phyloP scores from a whole-genome alignment of 2,113 vertebrate species.

The Dasyprocta punctata region DNA sequence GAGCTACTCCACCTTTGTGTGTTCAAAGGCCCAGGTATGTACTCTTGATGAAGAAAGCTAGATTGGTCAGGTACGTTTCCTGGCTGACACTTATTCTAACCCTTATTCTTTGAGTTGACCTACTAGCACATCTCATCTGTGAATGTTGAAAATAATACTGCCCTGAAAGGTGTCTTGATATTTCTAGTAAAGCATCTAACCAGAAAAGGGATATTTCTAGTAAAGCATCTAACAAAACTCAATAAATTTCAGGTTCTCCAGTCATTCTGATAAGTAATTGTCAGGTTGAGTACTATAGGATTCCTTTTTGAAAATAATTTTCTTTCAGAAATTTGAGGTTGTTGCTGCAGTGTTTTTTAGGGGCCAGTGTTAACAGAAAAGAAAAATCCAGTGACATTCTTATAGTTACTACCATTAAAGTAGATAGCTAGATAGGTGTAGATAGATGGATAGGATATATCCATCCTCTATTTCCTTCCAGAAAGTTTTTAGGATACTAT shows the following conservation, averaged over 20 bases:
- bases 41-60: not conserved
- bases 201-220: not conserved
- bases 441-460: not conserved
- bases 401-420: not conserved
- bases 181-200: not conserved
- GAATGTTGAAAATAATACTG: not conserved
- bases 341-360: not conserved
- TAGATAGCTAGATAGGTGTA: not conserved
- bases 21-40: not conserved
- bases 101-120: not conserved
- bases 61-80: not conserved
- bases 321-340: slow-evolving; percentile 5
- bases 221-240: not conserved
- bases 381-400: not conserved
- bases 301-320: slow-evolving; percentile 29
- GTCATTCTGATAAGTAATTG: not conserved
- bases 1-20: not conserved
- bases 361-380: not conserved
- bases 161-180: not conserved
- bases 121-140: not conserved
- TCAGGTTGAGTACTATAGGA: not conserved
- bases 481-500: not conserved
- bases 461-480: not conserved
- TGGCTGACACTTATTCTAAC: not conserved
- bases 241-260: not conserved